Evolutionary conservation across 2,797 vertebrate genomes (phyloP).

Genomic region (Taeniopygia guttata): DNA sequence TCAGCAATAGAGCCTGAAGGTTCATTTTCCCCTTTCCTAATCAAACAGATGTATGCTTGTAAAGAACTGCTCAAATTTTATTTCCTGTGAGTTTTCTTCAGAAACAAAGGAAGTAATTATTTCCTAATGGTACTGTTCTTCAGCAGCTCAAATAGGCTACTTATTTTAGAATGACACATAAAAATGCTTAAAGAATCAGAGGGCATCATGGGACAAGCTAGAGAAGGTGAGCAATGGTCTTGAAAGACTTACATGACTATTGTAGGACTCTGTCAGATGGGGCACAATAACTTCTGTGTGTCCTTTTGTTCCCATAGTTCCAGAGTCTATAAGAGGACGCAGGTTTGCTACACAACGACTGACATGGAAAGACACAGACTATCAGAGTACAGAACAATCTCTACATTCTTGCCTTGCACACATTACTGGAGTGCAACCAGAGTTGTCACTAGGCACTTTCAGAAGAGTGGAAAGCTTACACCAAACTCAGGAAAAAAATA

Average conservation of each 20-base stretch:
- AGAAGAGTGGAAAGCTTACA: background rate
- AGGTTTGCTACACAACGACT: slow-evolving; percentile 95
- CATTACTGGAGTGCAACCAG: background rate
- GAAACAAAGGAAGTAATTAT: background rate
- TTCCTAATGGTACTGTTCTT: background rate
- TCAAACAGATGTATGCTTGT: background rate
- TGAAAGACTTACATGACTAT: slow-evolving; percentile 90
- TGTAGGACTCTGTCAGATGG: slow-evolving; percentile 95
- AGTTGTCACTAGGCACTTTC: background rate
- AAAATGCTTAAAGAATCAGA: background rate
- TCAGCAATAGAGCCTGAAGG: background rate
- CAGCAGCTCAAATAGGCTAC: background rate
- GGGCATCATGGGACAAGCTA: background rate
- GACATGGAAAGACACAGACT: slow-evolving; percentile 44
- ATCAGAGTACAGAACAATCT: background rate
- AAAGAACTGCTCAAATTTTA: background rate
- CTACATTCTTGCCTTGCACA: background rate
- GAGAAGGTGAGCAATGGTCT: background rate
- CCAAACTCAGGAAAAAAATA: background rate
- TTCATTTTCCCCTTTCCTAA: background rate
- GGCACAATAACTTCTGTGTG: slow-evolving; percentile 97
- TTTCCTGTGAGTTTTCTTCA: background rate
- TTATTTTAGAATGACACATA: background rate
- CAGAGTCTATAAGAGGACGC: slow-evolving; percentile 92
- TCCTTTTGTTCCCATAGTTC: slow-evolving; percentile 99